Conservation (phyloP, 2,888 invertebrate species). For the Byasa hedistus region DNA sequence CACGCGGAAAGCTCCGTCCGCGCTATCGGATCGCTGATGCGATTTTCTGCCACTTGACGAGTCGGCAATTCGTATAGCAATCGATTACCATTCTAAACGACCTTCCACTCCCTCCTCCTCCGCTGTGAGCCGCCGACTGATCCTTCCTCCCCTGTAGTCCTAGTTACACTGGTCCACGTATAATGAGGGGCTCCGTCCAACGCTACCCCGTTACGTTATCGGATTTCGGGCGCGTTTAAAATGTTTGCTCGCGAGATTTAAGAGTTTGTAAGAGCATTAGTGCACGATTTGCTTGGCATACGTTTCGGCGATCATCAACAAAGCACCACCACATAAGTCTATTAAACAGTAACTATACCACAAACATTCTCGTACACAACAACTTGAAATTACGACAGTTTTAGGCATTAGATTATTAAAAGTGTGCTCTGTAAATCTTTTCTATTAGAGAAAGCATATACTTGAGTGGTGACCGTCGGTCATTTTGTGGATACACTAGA, state of each 20-base stretch:
- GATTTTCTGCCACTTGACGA: constrained; percentile 54
- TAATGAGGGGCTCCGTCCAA: constrained; percentile 46
- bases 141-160: constrained; percentile 30
- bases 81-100: constrained; percentile 40
- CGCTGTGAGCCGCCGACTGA: not conserved
- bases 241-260: constrained; percentile 50
- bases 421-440: too few species aligned
- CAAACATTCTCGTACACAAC: too few species aligned
- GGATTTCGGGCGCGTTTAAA: constrained; percentile 48
- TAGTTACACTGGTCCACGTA: constrained; percentile 37
- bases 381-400: too few species aligned
- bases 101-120: constrained; percentile 22
- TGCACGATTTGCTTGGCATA: not conserved
- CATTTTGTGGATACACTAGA: too few species aligned
- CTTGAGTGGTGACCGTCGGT: too few species aligned
- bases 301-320: constrained; percentile 6
- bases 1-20: not conserved
- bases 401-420: too few species aligned
- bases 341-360: not conserved
- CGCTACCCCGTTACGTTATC: constrained; percentile 48
- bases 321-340: not conserved
- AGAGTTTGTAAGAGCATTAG: constrained; percentile 32
- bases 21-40: constrained; percentile 48
- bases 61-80: constrained; percentile 54
- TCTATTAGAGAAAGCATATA: too few species aligned